A percentile compares a stretch with the other conserved stretches of the same genome.
phyloP scores from a whole-genome alignment of 92 coral and sea anemone genomes.

The Scolanthus callimorphus region DNA sequence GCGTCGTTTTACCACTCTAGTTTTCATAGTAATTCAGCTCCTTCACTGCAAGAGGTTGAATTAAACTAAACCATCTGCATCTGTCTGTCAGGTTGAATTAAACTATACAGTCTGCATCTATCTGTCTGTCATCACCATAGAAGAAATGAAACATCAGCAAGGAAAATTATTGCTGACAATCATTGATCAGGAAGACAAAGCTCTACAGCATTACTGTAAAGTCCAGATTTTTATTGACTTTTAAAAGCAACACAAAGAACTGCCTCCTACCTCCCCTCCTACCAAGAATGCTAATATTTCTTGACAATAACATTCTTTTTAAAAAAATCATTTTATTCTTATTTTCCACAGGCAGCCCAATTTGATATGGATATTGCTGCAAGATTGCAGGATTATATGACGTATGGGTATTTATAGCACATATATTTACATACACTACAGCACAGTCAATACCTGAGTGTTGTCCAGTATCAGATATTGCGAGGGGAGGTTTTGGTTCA shows the following conservation, averaged over 20 bases:
- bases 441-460: too few species aligned
- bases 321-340: background rate
- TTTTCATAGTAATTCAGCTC: background rate
- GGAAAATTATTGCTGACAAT: too few species aligned
- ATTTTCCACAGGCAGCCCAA: slow-evolving; percentile 52
- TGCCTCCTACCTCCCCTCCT: background rate
- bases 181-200: too few species aligned
- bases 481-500: too few species aligned
- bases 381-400: slow-evolving; percentile 87
- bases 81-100: too few species aligned
- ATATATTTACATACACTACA: too few species aligned
- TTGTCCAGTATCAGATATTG: too few species aligned
- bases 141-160: too few species aligned
- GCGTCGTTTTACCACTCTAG: background rate
- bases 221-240: background rate
- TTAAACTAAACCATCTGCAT: too few species aligned
- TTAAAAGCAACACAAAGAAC: background rate
- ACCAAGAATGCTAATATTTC: background rate
- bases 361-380: slow-evolving; percentile 95
- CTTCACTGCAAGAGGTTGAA: too few species aligned
- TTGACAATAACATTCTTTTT: background rate
- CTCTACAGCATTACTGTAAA: background rate
- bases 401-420: slow-evolving; percentile 84
- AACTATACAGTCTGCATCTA: too few species aligned
- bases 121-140: too few species aligned